Evolutionary conservation across 2,888 invertebrate species (phyloP), one percentile per base, ranked within the genome.

Genomic region (Leptinotarsa haldemani): DNA sequence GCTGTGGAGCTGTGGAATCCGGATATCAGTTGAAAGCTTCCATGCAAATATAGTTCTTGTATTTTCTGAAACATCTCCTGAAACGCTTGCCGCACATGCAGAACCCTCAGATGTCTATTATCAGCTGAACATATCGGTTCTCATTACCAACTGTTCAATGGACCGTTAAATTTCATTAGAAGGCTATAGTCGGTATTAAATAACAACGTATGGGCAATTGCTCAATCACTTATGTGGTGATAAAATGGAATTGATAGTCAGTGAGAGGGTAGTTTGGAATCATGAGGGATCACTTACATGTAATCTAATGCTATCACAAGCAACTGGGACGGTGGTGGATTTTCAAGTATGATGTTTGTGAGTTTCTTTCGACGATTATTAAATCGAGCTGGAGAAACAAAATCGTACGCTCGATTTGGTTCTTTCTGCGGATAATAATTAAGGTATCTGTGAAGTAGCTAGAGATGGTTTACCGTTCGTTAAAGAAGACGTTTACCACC

Each of bases 121-220:
- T 68, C 68, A 56, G 46, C 68, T 30, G n/a, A 16, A 61, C n/a
- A 61, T 68, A 68, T 68, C 58, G 68, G 40, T 47, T 20, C 68
- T 67, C 73, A 73, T 77, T 69, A 74, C 64, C 58, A 69, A 65
- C 64, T 67, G 73, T 73, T 74, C 73, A 64, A 69, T 67, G 63
- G 73, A 61, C 65, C 77, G 69, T 70, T 75, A 71, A 75, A 75
- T 77, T 73, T 69, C 73, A 75, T 77, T 77, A 75, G 69, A n/a
- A 65, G 40, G 40, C 74, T 65, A 66, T 67, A 67, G 69, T 73
- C 74, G 67, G 66, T 72, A 75, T 75, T 75, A 70, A 71, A 77
- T 73, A 74, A 70, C 74, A 75, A 70, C 69, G 73, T 66, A 72
- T 74, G 69, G 73, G 70, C 75, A 75, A 75, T 75, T 75, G 75